Base-by-base conservation (phyloP, 2,113 vertebrate genomes). In the Piprites chloris region DNA sequence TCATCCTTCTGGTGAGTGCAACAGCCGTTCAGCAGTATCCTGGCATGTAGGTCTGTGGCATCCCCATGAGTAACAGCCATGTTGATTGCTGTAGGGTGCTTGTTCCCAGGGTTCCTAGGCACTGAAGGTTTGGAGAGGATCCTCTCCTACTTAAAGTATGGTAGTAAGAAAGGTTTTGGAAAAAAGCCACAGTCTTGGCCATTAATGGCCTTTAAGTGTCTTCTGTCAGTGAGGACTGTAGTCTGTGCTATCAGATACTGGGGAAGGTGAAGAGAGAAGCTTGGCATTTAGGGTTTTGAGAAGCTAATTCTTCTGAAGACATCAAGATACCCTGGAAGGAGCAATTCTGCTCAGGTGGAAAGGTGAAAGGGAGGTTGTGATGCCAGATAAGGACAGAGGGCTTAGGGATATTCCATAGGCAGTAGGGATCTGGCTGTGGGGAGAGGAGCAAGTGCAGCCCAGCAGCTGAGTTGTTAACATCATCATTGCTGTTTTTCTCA, bases 401-500 rank as follows among this genome's bases (percentile, higher is more conserved):
- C 27, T 49, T 55, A 27, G 23, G 46, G 50, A 28, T 58, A 22
- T 77, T 89, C 67, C 52, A 75, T 44, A 49, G 6, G 12, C 37
- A 69, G 28, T 49, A 44, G 69, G 6, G 65, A 37, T 9, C 52
- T 89, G 44, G 11, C 44, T 74, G 30, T 19, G 9, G 32, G 41
- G 30, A 91, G 13, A 19, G 4, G 47, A 82, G 50, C 19, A 47
- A 56, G 58, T 11, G 3, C 14, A 85, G 53, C 26, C 63, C 27
- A 55, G 37, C 47, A 82, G 24, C 73, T 21, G 33, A 28, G 27
- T 8, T 85, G 20, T 66, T 77, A 72, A 33, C 18, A 14, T 47
- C 9, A 19, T 76, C 9, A 42, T n/a, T 87, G 66, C 49, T 93
- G 15, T 90, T 89, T 49, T 91, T 89, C 63, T 69, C 81, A 95